A percentile compares a stretch with the other conserved stretches of the same genome.
phyloP scores from a whole-genome alignment of 2,113 vertebrate genomes.

The Panthera uncia region DNA sequence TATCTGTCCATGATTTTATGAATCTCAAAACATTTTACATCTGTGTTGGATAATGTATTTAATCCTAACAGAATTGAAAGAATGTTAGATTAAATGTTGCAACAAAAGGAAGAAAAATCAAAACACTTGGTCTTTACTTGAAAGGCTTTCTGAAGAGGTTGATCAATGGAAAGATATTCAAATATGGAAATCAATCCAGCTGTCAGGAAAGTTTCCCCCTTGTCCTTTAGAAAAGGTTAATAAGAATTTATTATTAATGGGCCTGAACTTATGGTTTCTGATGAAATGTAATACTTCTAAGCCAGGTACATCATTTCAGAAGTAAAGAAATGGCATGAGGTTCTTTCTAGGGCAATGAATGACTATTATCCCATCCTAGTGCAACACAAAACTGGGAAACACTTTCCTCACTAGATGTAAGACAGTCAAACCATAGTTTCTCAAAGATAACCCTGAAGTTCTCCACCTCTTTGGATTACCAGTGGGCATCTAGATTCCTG shows the following conservation, averaged over 20 bases:
- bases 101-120: slow-evolving; percentile 52
- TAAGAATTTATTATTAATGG: slow-evolving; percentile 80
- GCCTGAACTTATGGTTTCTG: slow-evolving; percentile 71
- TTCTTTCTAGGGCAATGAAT: slow-evolving; percentile 44
- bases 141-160: slow-evolving; percentile 65
- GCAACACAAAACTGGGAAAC: not conserved
- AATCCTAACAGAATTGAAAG: slow-evolving; percentile 11
- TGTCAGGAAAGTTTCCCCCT: slow-evolving; percentile 68
- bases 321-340: slow-evolving; percentile 26
- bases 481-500: not conserved
- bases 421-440: not conserved
- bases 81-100: slow-evolving; percentile 27
- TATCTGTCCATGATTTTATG: not conserved
- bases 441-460: not conserved
- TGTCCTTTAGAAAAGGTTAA: slow-evolving; percentile 83
- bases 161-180: slow-evolving; percentile 77
- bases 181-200: slow-evolving; percentile 78
- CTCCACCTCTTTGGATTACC: not conserved
- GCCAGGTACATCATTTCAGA: slow-evolving; percentile 49
- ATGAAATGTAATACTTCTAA: slow-evolving; percentile 67
- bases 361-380: slow-evolving; percentile 18
- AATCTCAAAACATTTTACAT: not conserved
- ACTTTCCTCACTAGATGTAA: not conserved
- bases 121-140: slow-evolving; percentile 70
- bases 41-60: not conserved